A percentile compares a stretch with the other conserved stretches of the same genome.
Conservation (phyloP, 2,888 invertebrate species). For the Oegoconia quadripuncta region DNA sequence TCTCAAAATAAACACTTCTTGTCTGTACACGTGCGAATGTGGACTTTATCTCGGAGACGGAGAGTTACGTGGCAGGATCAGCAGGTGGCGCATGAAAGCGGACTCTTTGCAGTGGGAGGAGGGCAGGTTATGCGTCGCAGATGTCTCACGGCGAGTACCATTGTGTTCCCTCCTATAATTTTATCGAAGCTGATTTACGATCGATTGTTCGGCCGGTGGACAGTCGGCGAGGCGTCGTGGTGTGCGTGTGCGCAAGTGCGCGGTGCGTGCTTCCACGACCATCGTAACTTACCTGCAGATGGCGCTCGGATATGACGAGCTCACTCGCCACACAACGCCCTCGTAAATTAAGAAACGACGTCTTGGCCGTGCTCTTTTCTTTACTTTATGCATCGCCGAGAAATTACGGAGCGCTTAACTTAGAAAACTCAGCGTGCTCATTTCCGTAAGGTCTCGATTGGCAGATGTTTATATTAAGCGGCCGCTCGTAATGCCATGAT, state of each 20-base stretch:
- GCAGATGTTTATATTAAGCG: constrained; percentile 53
- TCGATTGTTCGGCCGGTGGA: constrained; percentile 76
- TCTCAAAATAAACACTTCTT: constrained; percentile 76
- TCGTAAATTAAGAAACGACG: constrained; percentile 73
- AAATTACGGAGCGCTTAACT: constrained; percentile 3
- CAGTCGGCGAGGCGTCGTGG: constrained; percentile 60
- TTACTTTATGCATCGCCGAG: constrained; percentile 52
- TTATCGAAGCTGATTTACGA: constrained; percentile 79
- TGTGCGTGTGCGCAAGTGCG: constrained; percentile 59
- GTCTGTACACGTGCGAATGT: constrained; percentile 74
- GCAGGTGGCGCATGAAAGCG: constrained; percentile 61
- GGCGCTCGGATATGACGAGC: constrained; percentile 58
- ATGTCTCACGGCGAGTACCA: constrained; percentile 60
- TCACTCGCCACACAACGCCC: constrained; percentile 52
- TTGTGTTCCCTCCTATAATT: constrained; percentile 79
- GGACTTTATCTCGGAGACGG: constrained; percentile 72
- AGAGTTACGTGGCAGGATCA: constrained; percentile 50
- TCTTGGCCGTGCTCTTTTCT: constrained; percentile 52
- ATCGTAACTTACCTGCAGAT: constrained; percentile 65
- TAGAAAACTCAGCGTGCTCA: constrained; percentile 35
- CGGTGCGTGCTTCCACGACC: constrained; percentile 38
- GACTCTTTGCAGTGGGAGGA: constrained; percentile 38
- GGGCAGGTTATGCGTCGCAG: constrained; percentile 63
- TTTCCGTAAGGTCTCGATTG: constrained; percentile 26
- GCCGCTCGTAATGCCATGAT: constrained; percentile 44